Conservation (phyloP, 2,797 vertebrate species). For the Hozukius guyotensis region DNA sequence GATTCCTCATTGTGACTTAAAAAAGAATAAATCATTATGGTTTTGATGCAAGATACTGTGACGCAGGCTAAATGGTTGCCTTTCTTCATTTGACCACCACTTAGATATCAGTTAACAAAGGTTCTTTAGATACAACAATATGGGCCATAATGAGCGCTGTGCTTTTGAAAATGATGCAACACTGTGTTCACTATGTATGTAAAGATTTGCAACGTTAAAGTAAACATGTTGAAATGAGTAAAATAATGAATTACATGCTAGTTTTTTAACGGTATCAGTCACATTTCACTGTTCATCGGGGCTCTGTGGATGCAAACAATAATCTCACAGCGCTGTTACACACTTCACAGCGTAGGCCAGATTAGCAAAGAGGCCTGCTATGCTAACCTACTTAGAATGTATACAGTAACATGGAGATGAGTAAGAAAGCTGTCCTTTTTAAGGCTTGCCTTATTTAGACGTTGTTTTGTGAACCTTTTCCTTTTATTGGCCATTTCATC, state of each 20-base stretch:
- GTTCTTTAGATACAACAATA: background rate
- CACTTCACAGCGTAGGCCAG: background rate
- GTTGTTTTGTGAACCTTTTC: background rate
- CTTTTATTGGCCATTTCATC: constrained; percentile 19
- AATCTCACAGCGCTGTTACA: background rate
- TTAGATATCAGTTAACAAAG: background rate
- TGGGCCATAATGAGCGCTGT: background rate
- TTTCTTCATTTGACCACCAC: background rate
- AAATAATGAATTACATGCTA: background rate
- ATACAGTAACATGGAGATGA: background rate
- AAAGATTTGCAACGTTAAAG: background rate
- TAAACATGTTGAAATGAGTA: background rate
- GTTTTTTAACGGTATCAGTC: background rate
- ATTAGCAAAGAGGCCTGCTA: background rate
- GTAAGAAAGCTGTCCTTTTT: constrained; percentile 1
- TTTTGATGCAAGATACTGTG: background rate
- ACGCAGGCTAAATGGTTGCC: background rate
- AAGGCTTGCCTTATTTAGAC: background rate
- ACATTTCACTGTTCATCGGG: background rate
- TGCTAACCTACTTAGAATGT: background rate
- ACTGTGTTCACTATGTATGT: too few relatives aligned
- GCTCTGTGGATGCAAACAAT: background rate
- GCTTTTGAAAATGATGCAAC: background rate
- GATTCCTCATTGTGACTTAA: background rate
- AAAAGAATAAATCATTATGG: background rate